A percentile compares a stretch with the other conserved stretches of the same genome.
Evolutionary conservation across 2,113 vertebrate species (phyloP).

Genomic region (Lutjanus erythropterus): DNA sequence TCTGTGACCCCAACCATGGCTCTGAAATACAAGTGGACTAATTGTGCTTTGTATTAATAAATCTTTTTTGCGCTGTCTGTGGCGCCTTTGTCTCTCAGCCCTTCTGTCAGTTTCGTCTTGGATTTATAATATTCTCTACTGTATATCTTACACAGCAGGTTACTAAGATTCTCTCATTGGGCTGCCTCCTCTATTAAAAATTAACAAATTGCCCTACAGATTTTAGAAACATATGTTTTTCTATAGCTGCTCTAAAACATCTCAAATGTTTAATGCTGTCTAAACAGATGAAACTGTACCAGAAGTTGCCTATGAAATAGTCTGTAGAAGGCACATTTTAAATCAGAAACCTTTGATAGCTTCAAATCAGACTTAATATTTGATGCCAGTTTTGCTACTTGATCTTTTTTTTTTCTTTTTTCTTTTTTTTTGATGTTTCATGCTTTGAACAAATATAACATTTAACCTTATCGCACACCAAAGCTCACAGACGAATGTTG

Average conservation of each 20-base stretch:
- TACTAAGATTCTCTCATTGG: too few relatives aligned
- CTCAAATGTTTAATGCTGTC: neutral
- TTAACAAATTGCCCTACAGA: too few relatives aligned
- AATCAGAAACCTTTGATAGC: neutral
- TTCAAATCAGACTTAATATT: constrained; percentile 14
- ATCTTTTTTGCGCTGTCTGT: too few relatives aligned
- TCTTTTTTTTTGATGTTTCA: neutral
- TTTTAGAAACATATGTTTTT: neutral
- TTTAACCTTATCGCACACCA: neutral
- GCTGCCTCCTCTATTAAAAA: too few relatives aligned
- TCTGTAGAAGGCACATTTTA: neutral
- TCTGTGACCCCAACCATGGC: too few relatives aligned
- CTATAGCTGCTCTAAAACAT: neutral
- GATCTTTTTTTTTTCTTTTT: too few relatives aligned
- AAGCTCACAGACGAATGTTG: neutral
- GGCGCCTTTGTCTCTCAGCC: too few relatives aligned
- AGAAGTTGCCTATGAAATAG: neutral
- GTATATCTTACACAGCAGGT: too few relatives aligned
- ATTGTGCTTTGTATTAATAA: too few relatives aligned
- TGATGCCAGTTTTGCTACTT: constrained; percentile 2
- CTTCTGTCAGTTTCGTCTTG: too few relatives aligned
- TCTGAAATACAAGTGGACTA: too few relatives aligned
- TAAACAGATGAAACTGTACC: neutral
- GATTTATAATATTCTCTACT: too few relatives aligned
- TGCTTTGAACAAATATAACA: neutral